Percentiles rank a stretch among this genome's conserved stretches.
Conservation (phyloP, 2,888 invertebrate genomes). For the Kryphioiulus occultus region DNA sequence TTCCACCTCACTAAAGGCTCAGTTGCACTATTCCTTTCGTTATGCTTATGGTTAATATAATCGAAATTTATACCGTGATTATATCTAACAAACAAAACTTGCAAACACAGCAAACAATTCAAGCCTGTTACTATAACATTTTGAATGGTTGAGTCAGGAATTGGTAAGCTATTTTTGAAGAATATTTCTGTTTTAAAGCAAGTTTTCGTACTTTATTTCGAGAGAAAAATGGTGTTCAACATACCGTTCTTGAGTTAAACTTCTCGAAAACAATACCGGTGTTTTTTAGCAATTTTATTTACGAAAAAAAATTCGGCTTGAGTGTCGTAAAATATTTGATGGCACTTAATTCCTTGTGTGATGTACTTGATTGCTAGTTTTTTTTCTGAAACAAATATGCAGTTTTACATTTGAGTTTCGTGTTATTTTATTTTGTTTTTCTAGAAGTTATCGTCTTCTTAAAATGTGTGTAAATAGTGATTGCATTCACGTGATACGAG, state of each 20-base stretch:
- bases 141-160: neutral
- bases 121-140: neutral
- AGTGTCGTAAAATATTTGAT: slow-evolving; percentile 27
- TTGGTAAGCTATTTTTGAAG: neutral
- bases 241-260: neutral
- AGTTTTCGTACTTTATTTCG: neutral
- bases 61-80: neutral
- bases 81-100: neutral
- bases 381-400: slow-evolving; percentile 1
- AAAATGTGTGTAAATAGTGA: slow-evolving; percentile 38
- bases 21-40: neutral
- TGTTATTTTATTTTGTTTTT: slow-evolving; percentile 24
- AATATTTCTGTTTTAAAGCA: neutral
- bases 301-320: neutral
- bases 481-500: slow-evolving; percentile 40
- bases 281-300: neutral
- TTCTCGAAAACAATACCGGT: neutral
- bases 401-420: slow-evolving; percentile 11
- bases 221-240: neutral
- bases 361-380: neutral
- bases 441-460: slow-evolving; percentile 10
- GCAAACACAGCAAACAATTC: neutral
- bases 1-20: neutral
- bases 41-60: neutral
- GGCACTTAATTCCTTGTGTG: neutral